Conservation (phyloP, 1,140 invertebrate genomes). For the Diploscapter pachys region DNA sequence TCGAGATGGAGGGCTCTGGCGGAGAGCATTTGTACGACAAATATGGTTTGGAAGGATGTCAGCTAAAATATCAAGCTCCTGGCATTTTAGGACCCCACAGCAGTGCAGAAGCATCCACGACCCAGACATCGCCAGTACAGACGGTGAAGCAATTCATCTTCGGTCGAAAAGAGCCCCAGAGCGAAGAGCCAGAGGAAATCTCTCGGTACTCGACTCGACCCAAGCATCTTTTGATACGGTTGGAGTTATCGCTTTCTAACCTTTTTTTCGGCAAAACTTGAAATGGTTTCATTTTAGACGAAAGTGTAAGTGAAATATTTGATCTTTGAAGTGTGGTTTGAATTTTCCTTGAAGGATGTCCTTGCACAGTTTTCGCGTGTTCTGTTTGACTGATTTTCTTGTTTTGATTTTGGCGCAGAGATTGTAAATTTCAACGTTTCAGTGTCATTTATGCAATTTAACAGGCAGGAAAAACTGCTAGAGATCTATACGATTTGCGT, state of each 20-base stretch:
- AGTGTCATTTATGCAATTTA: no score
- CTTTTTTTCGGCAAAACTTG: conserved; percentile 7
- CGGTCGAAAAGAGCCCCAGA: not conserved
- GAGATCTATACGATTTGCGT: no score
- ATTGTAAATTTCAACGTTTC: no score
- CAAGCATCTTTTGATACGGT: conserved; percentile 21
- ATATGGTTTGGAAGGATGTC: conserved; percentile 12
- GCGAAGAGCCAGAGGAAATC: conserved; percentile 14
- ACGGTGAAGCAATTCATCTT: conserved; percentile 10
- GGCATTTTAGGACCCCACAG: not conserved
- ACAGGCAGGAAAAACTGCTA: no score
- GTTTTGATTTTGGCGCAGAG: no score
- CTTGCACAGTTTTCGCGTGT: no score
- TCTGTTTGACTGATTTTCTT: no score
- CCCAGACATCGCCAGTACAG: not conserved
- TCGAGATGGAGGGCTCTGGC: conserved; percentile 30
- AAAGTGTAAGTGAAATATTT: conserved; percentile 5
- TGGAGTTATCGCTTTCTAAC: conserved; percentile 13
- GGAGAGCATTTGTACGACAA: conserved; percentile 22
- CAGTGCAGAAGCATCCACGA: not conserved
- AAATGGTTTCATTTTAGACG: not conserved
- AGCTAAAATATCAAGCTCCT: not conserved
- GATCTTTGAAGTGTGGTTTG: conserved; percentile 15
- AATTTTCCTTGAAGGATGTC: not conserved
- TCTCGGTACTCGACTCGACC: conserved; percentile 1